Evolutionary conservation across 2,888 invertebrate genomes (phyloP).

Genomic region (Archaeoteleia sp.): DNA sequence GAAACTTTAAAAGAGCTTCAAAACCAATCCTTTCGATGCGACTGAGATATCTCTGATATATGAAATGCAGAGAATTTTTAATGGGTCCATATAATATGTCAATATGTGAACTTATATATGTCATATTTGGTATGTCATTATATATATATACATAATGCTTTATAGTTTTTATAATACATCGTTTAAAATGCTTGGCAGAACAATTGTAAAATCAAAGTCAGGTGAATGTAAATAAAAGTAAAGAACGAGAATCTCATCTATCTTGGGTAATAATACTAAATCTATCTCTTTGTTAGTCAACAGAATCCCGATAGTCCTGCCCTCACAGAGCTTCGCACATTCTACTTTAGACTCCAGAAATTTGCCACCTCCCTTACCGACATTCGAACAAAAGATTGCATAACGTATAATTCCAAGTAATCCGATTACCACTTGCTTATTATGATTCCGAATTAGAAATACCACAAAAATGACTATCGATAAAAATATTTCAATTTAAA

Average conservation of each 20-base stretch:
- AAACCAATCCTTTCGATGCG: no score
- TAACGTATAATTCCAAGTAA: slow-evolving; percentile 47
- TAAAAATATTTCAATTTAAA: slow-evolving; percentile 4
- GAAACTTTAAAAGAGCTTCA: no score
- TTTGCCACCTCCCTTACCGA: slow-evolving; percentile 34
- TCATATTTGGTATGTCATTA: no score
- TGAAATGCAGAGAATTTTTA: no score
- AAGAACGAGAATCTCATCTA: slow-evolving; percentile 28
- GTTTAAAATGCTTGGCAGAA: slow-evolving; percentile 22
- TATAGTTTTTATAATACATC: no score
- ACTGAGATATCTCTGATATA: no score
- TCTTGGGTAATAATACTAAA: slow-evolving; percentile 39
- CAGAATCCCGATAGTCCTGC: slow-evolving; percentile 34
- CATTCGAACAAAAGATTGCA: slow-evolving; percentile 50
- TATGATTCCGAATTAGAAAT: slow-evolving; percentile 35
- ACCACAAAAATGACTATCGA: slow-evolving; percentile 1
- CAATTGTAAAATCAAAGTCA: slow-evolving; percentile 30
- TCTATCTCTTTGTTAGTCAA: slow-evolving; percentile 46
- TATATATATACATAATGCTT: no score
- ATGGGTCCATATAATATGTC: no score
- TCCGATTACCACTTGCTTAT: slow-evolving; percentile 44
- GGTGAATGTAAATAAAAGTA: slow-evolving; percentile 28
- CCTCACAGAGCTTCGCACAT: slow-evolving; percentile 36
- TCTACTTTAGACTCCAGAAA: slow-evolving; percentile 41
- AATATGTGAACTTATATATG: no score